These are phyloP conservation scores for Amiota minor DNA, from an alignment of 2,888 invertebrate genomes.

Conservation along the genomic window DNA sequence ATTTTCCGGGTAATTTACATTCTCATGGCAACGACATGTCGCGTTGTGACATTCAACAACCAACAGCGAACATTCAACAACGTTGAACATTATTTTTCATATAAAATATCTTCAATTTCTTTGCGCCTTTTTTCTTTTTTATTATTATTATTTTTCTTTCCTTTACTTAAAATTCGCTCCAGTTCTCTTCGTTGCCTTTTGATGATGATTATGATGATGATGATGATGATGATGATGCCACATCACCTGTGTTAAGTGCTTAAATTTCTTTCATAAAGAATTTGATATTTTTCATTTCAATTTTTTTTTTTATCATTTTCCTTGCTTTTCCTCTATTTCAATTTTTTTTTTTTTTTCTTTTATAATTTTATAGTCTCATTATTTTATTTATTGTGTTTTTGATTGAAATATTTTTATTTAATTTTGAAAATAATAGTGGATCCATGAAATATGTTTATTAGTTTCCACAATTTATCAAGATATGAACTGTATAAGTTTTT, in stretches of 20 bases:
- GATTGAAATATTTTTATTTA: conserved; percentile 13
- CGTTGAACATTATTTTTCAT: conserved; percentile 18
- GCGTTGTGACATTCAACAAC: not conserved
- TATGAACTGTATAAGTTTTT: too few relatives aligned
- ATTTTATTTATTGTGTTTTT: conserved; percentile 35
- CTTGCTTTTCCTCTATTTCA: too few relatives aligned
- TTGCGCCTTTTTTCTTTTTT: too few relatives aligned
- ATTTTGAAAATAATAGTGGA: too few relatives aligned
- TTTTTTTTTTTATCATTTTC: conserved; percentile 14
- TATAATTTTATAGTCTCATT: conserved; percentile 33
- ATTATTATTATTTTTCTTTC: not conserved
- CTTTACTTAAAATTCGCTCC: not conserved
- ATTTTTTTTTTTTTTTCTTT: conserved; percentile 32
- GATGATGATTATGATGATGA: too few relatives aligned
- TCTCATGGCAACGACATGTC: conserved; percentile 51
- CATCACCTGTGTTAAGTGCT: not conserved
- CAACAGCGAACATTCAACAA: not conserved
- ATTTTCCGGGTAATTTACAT: conserved; percentile 66
- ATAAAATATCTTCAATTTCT: conserved; percentile 1
- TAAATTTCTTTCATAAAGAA: not conserved
- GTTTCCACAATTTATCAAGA: too few relatives aligned
- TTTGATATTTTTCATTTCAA: not conserved
- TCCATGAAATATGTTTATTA: too few relatives aligned
- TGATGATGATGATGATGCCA: too few relatives aligned
- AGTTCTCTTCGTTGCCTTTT: too few relatives aligned